Percentiles rank a stretch among this genome's conserved stretches.
phyloP scores from a whole-genome alignment of 1,140 invertebrate genomes.

The Drosophila pseudoananassae region DNA sequence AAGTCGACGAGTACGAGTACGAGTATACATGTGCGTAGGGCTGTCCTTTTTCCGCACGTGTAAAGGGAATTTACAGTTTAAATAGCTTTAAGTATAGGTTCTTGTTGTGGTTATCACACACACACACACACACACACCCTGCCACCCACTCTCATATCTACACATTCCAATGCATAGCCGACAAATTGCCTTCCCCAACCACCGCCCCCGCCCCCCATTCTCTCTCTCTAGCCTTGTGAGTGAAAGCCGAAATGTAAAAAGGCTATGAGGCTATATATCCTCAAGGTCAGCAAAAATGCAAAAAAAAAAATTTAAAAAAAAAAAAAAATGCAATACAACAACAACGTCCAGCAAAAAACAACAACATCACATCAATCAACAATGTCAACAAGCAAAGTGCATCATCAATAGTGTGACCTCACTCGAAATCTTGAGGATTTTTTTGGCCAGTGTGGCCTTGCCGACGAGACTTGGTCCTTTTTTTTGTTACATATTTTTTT shows the following conservation, averaged over 20 bases:
- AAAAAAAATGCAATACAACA: conserved; percentile 7
- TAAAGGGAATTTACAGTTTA: conserved; percentile 12
- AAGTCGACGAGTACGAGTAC: conserved; percentile 32
- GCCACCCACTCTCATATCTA: conserved; percentile 5
- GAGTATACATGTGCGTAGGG: conserved; percentile 15
- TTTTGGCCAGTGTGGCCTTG: neutral
- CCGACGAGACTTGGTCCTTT: neutral
- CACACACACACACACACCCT: neutral
- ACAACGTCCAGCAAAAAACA: conserved; percentile 11
- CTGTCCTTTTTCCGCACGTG: neutral
- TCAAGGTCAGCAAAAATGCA: conserved; percentile 26
- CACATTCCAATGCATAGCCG: conserved; percentile 41
- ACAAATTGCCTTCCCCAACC: conserved; percentile 25
- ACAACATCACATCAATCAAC: conserved; percentile 57
- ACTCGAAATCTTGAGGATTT: conserved; percentile 3
- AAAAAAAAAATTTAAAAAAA: conserved; percentile 33
- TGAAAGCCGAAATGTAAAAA: neutral
- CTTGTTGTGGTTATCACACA: conserved; percentile 48
- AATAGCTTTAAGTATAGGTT: conserved; percentile 57
- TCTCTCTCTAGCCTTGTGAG: conserved; percentile 6
- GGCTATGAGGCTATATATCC: too few species aligned
- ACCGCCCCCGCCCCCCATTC: conserved; percentile 3
- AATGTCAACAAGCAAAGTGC: conserved; percentile 64
- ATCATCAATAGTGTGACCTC: conserved; percentile 15
- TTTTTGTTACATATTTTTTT: conserved; percentile 38